These are phyloP conservation scores for Epinephelus moara DNA, from an alignment of 2,113 vertebrate species.

Conservation along the genomic window DNA sequence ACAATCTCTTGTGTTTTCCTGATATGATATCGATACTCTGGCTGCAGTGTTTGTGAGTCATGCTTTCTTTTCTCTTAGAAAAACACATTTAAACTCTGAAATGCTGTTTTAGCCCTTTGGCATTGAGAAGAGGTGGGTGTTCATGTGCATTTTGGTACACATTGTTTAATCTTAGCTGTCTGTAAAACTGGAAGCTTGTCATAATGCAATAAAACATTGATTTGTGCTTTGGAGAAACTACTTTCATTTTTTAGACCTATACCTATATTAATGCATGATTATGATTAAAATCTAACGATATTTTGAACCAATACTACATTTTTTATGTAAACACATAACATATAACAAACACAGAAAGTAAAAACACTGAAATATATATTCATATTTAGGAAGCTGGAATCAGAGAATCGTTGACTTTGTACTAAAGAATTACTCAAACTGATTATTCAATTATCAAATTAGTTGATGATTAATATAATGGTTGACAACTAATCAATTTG, in stretches of 20 bases:
- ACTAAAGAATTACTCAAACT: too few relatives aligned
- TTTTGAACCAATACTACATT: not conserved
- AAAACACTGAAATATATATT: too few relatives aligned
- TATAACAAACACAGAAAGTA: too few relatives aligned
- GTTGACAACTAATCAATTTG: too few relatives aligned
- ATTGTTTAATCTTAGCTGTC: not conserved
- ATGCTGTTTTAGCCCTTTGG: not conserved
- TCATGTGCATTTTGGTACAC: not conserved
- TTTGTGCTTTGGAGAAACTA: not conserved
- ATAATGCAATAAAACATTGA: not conserved
- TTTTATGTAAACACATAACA: not conserved
- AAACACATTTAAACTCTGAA: constrained; percentile 8
- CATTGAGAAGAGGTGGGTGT: not conserved
- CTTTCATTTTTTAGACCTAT: not conserved
- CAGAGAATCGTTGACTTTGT: too few relatives aligned
- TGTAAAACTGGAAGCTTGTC: constrained; percentile 5
- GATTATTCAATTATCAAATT: too few relatives aligned
- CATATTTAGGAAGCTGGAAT: too few relatives aligned
- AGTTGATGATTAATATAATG: too few relatives aligned
- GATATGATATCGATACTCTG: not conserved
- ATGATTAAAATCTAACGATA: not conserved
- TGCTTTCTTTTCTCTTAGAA: constrained; percentile 3
- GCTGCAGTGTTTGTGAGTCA: not conserved
- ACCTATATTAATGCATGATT: not conserved
- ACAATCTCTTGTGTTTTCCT: not conserved